Evolutionary conservation across 1,140 invertebrate species (phyloP), one percentile per base, ranked within the genome.

Genomic region (Megathymus violae): DNA sequence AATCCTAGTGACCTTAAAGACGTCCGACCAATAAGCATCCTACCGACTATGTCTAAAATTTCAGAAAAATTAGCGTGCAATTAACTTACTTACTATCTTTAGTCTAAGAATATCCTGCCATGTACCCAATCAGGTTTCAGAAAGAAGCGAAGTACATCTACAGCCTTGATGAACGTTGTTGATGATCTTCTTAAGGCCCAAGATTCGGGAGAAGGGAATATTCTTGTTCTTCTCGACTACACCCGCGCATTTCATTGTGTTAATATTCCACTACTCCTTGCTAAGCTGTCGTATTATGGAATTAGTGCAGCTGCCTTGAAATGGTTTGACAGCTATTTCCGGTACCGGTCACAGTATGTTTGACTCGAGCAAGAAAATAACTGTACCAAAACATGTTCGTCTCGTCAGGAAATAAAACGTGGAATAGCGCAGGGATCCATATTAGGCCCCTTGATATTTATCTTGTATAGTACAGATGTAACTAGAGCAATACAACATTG

Each of bases 151-250:
- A 36, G 54, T 19, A 59, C 43, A 1, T 36, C 27, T 14, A 59
- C 54, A 1, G 54, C 54, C 9, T 34, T 59, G 2, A 17, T 59
- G 11, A 17, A 59, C 17, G 54, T 59, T 3, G 19, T 11, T 1
- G 54, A 59, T 19, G 36, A 59, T 31, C n/a, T 38, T 7, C 27
- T 59, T 9, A 17, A 2, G 34, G 41, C 54, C 1, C 54, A 59
- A 13, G 38, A 47, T 7, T 1, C n/a, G 9, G 41, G 43, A 3
- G 36, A 36, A 31, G 44, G 41, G 4, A 59, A 41, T n/a, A 19
- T 59, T 1, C 14, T 59, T 10, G 38, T 41, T 1, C 19, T 59
- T 7, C 54, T 59, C 1, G 54, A 59, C 19, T 59, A 36, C 36
- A 46, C 41, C 1, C 27, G 54, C 0, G 54, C 41, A 1, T 59